Conservation (phyloP, 2,113 vertebrate species). For the Ophiodon elongatus region DNA sequence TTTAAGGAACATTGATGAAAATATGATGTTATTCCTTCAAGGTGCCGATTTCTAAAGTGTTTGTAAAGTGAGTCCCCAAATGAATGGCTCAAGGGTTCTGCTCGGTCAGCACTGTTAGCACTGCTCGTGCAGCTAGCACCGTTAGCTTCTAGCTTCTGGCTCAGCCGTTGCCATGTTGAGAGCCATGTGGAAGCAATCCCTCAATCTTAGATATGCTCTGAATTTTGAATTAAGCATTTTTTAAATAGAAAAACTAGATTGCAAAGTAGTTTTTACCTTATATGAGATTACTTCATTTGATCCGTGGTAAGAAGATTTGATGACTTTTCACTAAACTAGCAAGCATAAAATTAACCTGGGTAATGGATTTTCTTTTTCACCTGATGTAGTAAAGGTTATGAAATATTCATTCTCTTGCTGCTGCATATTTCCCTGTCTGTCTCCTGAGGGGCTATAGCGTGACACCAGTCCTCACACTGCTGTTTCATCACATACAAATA, state of each 20-base stretch:
- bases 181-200: no score
- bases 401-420: slow-evolving; percentile 56
- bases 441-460: slow-evolving; percentile 32
- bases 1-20: no score
- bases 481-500: slow-evolving; percentile 38
- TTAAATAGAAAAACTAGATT: background rate
- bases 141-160: no score
- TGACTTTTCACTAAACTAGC: background rate
- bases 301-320: background rate
- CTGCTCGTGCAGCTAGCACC: no score
- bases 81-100: no score
- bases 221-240: background rate
- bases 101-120: no score
- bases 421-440: background rate
- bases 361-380: background rate
- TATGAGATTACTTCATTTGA: background rate
- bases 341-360: slow-evolving; percentile 11
- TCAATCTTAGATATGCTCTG: background rate
- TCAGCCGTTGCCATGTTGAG: no score
- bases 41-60: no score
- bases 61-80: no score
- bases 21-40: no score
- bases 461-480: slow-evolving; percentile 33
- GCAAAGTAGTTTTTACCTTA: background rate
- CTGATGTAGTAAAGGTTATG: slow-evolving; percentile 27